Conservation (phyloP, 1,140 invertebrate species). For the Schlechtendalia chinensis region DNA sequence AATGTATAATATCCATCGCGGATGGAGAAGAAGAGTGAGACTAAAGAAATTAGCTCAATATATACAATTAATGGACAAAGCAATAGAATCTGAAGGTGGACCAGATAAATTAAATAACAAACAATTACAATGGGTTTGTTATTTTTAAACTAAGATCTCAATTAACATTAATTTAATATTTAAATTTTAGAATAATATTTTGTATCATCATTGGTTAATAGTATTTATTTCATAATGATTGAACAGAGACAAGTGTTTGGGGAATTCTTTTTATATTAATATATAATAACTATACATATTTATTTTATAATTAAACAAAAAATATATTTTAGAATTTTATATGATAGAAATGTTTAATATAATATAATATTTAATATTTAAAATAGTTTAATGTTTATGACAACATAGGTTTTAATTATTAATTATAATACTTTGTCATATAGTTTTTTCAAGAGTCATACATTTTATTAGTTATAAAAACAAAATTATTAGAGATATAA, state of each 20-base stretch:
- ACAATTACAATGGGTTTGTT: constrained; percentile 42
- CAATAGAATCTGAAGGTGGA: constrained; percentile 28
- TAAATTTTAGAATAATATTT: not conserved
- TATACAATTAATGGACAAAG: constrained; percentile 40
- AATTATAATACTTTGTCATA: not conserved
- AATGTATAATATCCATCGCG: constrained; percentile 40
- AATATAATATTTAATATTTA: too few species aligned
- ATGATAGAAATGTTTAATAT: too few species aligned
- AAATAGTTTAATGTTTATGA: too few species aligned
- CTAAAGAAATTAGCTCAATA: constrained; percentile 45
- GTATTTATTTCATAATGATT: too few species aligned
- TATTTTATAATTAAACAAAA: not conserved
- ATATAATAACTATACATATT: not conserved
- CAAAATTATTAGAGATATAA: too few species aligned
- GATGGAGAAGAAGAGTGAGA: constrained; percentile 38
- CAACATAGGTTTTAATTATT: not conserved
- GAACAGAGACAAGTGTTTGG: too few species aligned
- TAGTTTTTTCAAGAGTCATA: too few species aligned
- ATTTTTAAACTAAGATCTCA: not conserved
- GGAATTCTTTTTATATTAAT: too few species aligned
- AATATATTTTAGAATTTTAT: too few species aligned
- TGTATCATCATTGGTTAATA: too few species aligned
- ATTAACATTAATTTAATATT: not conserved
- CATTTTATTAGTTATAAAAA: too few species aligned
- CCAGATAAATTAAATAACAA: constrained; percentile 35